Evolutionary conservation across 2,797 vertebrate genomes (phyloP).

Genomic region (Gallinago solitaria): DNA sequence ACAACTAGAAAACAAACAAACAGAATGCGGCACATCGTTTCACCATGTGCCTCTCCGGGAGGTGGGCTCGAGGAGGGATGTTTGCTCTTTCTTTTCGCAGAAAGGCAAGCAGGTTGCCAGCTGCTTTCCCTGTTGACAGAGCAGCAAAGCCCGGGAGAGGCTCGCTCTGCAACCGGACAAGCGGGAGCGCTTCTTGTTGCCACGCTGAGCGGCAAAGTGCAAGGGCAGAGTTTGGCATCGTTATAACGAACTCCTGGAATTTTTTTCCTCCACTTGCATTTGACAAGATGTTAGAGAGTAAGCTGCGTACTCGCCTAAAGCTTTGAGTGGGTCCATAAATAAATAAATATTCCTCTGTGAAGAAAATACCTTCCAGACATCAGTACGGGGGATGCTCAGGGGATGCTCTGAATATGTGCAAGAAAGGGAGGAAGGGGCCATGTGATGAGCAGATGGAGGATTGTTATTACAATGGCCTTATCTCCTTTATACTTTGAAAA

Average conservation of each 20-base stretch:
- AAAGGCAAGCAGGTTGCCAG: background rate
- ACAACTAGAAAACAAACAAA: conserved; percentile 36
- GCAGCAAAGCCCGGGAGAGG: background rate
- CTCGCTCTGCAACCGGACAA: background rate
- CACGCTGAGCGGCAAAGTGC: background rate
- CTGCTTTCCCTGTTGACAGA: background rate
- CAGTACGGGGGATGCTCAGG: background rate
- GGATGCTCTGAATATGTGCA: background rate
- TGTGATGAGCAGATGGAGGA: background rate
- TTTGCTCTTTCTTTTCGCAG: background rate
- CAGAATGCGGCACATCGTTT: background rate
- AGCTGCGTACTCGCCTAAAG: background rate
- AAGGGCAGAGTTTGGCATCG: background rate
- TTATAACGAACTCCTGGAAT: background rate
- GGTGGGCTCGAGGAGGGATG: background rate
- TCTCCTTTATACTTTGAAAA: background rate
- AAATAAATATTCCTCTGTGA: background rate
- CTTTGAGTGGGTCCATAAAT: background rate
- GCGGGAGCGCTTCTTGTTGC: fast-evolving
- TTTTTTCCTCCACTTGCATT: background rate
- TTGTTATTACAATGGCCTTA: conserved; percentile 5
- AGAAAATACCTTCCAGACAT: background rate
- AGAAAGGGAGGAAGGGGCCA: background rate
- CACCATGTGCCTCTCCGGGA: background rate
- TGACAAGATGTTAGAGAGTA: background rate